Conservation (phyloP, 2,797 vertebrate genomes). For the Salmo trutta region DNA sequence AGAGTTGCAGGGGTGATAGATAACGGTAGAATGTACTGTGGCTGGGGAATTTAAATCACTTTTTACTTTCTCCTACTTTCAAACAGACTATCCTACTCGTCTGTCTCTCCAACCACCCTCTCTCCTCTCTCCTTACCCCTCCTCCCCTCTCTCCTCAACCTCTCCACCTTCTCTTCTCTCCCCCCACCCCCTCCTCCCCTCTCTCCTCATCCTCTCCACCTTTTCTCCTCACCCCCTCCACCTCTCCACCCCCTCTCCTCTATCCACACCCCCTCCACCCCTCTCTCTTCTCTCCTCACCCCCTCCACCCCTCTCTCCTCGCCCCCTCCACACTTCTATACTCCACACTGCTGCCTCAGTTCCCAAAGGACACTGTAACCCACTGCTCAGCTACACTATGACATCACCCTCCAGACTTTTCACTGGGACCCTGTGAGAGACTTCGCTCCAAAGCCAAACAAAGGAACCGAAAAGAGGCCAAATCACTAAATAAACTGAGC, state of each 20-base stretch:
- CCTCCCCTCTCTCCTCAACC: not conserved
- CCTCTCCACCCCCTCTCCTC: not conserved
- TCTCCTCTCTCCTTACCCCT: conserved; percentile 1
- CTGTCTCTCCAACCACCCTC: conserved; percentile 6
- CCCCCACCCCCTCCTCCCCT: not conserved
- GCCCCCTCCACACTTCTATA: not conserved
- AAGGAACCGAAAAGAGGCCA: conserved; percentile 9
- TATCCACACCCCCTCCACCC: not conserved
- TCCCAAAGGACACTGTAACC: conserved; percentile 3
- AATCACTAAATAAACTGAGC: conserved; percentile 5
- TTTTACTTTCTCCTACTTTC: not conserved
- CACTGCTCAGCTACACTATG: not conserved
- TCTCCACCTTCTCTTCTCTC: not conserved
- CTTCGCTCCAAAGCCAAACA: not conserved
- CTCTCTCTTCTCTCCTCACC: not conserved
- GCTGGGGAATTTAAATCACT: not conserved
- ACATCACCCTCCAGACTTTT: conserved; percentile 2
- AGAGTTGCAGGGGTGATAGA: not conserved
- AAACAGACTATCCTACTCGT: not conserved
- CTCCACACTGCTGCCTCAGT: not conserved
- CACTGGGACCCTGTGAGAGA: conserved; percentile 6
- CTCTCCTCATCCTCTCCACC: not conserved
- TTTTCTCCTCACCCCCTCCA: not conserved
- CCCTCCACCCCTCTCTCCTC: not conserved
- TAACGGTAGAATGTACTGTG: not conserved